phyloP scores from a whole-genome alignment of 30 jellyfish, hydroid and myxozoan genomes.

The Mastigias papua region DNA sequence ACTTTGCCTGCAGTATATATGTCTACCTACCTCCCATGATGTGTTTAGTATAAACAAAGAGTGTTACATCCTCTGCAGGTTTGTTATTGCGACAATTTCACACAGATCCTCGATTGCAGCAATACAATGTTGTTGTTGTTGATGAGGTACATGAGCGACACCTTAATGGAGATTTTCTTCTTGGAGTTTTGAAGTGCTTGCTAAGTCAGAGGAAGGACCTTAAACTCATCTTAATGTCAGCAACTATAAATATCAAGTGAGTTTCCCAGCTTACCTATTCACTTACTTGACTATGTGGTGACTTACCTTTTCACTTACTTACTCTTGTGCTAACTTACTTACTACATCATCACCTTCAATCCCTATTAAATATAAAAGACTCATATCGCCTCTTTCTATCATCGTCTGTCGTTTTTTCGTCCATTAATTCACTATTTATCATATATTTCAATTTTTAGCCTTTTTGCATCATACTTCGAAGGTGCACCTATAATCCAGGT shows the following conservation, averaged over 20 bases:
- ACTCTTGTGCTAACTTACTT: too few relatives aligned
- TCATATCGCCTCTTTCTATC: background rate
- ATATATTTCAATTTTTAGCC: conserved; percentile 42
- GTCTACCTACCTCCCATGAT: too few relatives aligned
- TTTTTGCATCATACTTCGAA: conserved; percentile 85
- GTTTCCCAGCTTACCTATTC: too few relatives aligned
- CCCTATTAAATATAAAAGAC: background rate
- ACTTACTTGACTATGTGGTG: too few relatives aligned
- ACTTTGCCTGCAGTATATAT: too few relatives aligned
- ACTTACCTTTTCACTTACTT: too few relatives aligned
- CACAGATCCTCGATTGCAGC: conserved; percentile 85
- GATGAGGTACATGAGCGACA: conserved; percentile 99
- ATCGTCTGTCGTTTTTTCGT: background rate
- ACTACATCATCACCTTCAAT: too few relatives aligned
- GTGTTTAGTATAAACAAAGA: background rate
- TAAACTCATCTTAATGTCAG: conserved; percentile 97
- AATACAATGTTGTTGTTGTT: conserved; percentile 92
- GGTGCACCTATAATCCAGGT: conserved; percentile 95
- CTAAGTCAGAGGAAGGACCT: conserved; percentile 88
- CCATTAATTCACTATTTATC: background rate
- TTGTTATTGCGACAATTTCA: conserved; percentile 96
- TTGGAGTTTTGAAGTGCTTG: conserved; percentile 92
- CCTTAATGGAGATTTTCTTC: conserved; percentile 94
- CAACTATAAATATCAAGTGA: conserved; percentile 96
- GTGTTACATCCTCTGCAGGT: conserved; percentile 40